Base-by-base conservation (phyloP, 1,140 invertebrate species). In the Manduca sexta region DNA sequence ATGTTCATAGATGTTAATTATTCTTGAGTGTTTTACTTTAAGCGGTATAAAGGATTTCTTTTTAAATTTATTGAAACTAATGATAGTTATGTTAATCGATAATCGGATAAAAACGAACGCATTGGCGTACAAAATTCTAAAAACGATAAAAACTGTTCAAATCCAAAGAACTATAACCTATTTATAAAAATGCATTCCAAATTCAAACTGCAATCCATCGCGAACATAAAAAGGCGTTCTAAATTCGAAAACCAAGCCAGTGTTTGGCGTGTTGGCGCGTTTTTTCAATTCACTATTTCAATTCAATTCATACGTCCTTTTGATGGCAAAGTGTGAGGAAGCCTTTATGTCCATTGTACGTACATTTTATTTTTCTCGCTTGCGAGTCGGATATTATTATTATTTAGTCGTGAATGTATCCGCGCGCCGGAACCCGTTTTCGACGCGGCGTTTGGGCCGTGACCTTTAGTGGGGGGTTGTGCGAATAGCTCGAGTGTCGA, bases 401-500 rank as follows among this genome's bases (percentile, higher is more conserved):
- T 79, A 73, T 71, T 73, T 69, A 62, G 72, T 61, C 61, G 68
- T 60, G 64, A 64, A 64, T 58, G 69, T 71, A 69, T 65, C 67
- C 64, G 63, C 58, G 34, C 52, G 46, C 21, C 54, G 62, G 67
- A 74, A 81, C 74, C 54, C 53, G 74, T 77, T 81, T 43, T 62
- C 57, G 62, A 70, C 57, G 39, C 53, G 56, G 63, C 67, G 71
- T 69, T 71, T 76, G 64, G 73, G 70, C 73, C 77, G 77, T 81
- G 77, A 81, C 77, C 77, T 74, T 72, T 81, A 66, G 64, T 15
- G 66, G 50, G 56, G 73, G 31, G 44, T 13, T 10, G 11, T 30
- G 18, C 12, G 37, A 5, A 15, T 35, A 40, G 16, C 21, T 26
- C 45, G n/a, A 8, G 8, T 60, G 47, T 64, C 62, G 56, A 69